phyloP scores from a whole-genome alignment of 1,140 invertebrate species.

The Drosophila sulfurigaster region DNA sequence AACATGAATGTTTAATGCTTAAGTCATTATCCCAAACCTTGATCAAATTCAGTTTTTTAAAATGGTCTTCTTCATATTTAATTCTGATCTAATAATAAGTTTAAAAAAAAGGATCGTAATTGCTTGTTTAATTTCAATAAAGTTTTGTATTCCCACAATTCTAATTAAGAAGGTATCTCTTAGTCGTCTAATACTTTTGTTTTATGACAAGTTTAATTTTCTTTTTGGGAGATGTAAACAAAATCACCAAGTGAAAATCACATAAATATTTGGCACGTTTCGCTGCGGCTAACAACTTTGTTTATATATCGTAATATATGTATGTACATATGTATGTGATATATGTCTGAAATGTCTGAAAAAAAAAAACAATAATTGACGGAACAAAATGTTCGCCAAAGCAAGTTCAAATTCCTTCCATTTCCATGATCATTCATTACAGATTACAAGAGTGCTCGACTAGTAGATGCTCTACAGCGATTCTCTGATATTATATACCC shows the following conservation, averaged over 20 bases:
- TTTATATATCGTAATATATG: slow-evolving; percentile 19
- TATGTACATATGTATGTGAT: not conserved
- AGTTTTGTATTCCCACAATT: not conserved
- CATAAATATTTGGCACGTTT: slow-evolving; percentile 38
- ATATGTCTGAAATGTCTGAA: no score
- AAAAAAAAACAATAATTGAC: slow-evolving; percentile 26
- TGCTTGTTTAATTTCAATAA: no score
- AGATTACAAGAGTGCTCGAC: not conserved
- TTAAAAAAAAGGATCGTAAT: no score
- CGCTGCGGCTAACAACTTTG: slow-evolving; percentile 6
- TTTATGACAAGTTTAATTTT: not conserved
- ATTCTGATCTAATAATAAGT: no score
- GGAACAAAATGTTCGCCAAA: slow-evolving; percentile 17
- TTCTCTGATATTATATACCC: not conserved
- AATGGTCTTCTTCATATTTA: no score
- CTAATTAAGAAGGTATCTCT: not conserved
- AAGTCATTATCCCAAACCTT: no score
- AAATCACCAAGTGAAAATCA: slow-evolving; percentile 10
- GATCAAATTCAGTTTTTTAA: no score
- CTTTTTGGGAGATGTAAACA: slow-evolving; percentile 37
- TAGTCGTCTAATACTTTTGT: not conserved
- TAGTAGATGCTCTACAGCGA: not conserved
- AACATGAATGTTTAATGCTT: no score
- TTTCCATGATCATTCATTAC: slow-evolving; percentile 40
- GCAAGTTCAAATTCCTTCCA: slow-evolving; percentile 19